phyloP scores from a whole-genome alignment of 2,888 invertebrate species.

The Troides helena region DNA sequence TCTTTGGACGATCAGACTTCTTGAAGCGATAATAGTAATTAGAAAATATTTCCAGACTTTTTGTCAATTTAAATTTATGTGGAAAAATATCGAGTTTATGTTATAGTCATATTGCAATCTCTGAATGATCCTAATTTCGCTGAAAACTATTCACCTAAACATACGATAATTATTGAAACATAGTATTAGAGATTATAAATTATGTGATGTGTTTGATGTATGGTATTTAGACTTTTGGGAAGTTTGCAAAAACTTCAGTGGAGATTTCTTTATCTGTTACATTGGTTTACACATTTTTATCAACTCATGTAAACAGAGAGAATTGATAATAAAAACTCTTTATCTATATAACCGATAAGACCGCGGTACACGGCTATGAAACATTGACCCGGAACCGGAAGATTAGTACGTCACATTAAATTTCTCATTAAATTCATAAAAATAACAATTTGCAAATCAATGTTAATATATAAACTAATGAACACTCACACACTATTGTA shows the following conservation, averaged over 20 bases:
- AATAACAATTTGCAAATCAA: slow-evolving; percentile 37
- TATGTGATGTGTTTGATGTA: background rate
- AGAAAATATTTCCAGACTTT: too few relatives aligned
- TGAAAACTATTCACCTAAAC: too few relatives aligned
- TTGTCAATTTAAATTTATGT: too few relatives aligned
- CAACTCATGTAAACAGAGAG: slow-evolving; percentile 21
- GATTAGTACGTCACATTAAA: slow-evolving; percentile 30
- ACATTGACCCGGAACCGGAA: slow-evolving; percentile 43
- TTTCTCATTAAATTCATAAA: slow-evolving; percentile 19
- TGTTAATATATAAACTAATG: slow-evolving; percentile 38
- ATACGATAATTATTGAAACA: background rate
- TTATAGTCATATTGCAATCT: too few relatives aligned
- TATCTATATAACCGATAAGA: slow-evolving; percentile 38
- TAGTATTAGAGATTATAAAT: background rate
- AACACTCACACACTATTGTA: slow-evolving; percentile 45
- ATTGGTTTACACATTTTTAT: slow-evolving; percentile 6
- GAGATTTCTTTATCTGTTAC: background rate
- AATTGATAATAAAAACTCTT: slow-evolving; percentile 31
- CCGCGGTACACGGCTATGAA: slow-evolving; percentile 28
- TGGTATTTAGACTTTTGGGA: background rate
- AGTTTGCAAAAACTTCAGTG: background rate
- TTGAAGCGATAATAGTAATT: too few relatives aligned
- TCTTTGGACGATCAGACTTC: too few relatives aligned
- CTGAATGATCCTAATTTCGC: too few relatives aligned
- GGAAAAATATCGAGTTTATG: too few relatives aligned